A percentile compares a stretch with the other conserved stretches of the same genome.
phyloP scores from a whole-genome alignment of 2,888 invertebrate genomes.

The Pelosia muscerda region DNA sequence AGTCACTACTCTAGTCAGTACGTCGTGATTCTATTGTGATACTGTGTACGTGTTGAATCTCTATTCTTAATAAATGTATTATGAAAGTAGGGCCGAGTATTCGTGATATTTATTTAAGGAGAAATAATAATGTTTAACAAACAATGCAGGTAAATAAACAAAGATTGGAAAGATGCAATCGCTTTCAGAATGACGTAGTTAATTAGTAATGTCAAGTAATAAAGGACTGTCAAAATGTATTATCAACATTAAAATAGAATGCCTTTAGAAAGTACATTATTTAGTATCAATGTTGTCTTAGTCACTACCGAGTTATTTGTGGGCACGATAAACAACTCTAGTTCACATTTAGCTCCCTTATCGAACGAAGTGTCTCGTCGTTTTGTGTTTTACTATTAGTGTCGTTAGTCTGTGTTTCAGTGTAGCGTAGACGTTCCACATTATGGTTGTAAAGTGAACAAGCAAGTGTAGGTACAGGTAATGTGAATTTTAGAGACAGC shows the following conservation, averaged over 20 bases:
- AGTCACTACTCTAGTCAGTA: neutral
- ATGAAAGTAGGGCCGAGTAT: neutral
- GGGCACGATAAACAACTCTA: slow-evolving; percentile 38
- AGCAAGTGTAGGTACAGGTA: slow-evolving; percentile 1
- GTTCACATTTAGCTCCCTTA: slow-evolving; percentile 49
- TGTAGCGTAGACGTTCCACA: slow-evolving; percentile 13
- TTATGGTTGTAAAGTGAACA: slow-evolving; percentile 6
- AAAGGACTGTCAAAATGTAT: slow-evolving; percentile 13
- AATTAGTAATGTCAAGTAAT: slow-evolving; percentile 11
- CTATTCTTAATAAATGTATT: neutral
- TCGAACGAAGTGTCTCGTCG: slow-evolving; percentile 39
- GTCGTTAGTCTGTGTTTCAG: slow-evolving; percentile 20
- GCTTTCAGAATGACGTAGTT: slow-evolving; percentile 12
- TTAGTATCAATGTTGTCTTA: slow-evolving; percentile 31
- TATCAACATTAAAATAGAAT: slow-evolving; percentile 18
- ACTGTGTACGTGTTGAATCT: neutral
- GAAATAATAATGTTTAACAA: slow-evolving; percentile 13
- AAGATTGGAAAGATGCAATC: slow-evolving; percentile 1
- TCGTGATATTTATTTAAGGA: neutral
- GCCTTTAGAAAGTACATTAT: slow-evolving; percentile 24
- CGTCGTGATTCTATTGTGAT: slow-evolving; percentile 6
- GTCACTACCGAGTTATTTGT: slow-evolving; percentile 37
- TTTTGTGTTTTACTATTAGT: slow-evolving; percentile 28
- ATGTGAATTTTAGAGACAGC: neutral
- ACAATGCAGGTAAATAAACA: slow-evolving; percentile 15